Base-by-base conservation (phyloP, 2,888 invertebrate genomes). In the Pseudococcus jackbeardsleyi region DNA sequence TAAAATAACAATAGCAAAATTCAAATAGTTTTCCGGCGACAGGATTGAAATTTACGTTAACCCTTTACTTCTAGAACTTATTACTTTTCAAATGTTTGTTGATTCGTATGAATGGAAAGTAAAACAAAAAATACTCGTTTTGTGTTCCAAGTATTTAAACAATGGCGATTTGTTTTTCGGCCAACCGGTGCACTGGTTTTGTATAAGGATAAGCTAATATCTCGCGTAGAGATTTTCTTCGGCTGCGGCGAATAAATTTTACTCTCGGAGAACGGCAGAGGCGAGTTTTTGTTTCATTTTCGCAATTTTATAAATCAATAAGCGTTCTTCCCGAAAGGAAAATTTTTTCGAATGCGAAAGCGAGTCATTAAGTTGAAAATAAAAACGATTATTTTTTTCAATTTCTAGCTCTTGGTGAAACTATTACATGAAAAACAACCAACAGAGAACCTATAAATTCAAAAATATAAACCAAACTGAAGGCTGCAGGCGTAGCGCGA, bases 11-110 rank as follows among this genome's bases (percentile, higher is more conserved):
- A 88, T 88, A 88, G 87, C 33, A 87, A 79, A 33, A 88, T 79
- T 82, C 79, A 22, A 88, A 88, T 88, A 88, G 88, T 88, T 88
- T 88, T 88, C 88, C 86, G 72, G 86, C 68, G 46, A 46, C 46
- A 86, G 46, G 46, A 77, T 77, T 46, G 46, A 86, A 86, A 86
- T 86, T 86, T 77, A 82, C 68, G 86, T 82, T 68, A 86, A 86
- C 86, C 86, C 46, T 72, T 64, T 68, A 33, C 68, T 46, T 46
- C 68, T 26, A 19, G 8, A 86, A 68, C 72, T 86, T 86, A 68
- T 68, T 86, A 86, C 86, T 86, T 86, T 86, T 86, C 86, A 68
- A 86, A 86, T 72, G 68, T 72, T 86, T 68, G 48, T 22, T 72
- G 22, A 39, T 68, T 68, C 79, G 79, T 82, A 19, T 82, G 79